Evolutionary conservation across 2,113 vertebrate species (phyloP).

Genomic region (Microcebus jonahi): DNA sequence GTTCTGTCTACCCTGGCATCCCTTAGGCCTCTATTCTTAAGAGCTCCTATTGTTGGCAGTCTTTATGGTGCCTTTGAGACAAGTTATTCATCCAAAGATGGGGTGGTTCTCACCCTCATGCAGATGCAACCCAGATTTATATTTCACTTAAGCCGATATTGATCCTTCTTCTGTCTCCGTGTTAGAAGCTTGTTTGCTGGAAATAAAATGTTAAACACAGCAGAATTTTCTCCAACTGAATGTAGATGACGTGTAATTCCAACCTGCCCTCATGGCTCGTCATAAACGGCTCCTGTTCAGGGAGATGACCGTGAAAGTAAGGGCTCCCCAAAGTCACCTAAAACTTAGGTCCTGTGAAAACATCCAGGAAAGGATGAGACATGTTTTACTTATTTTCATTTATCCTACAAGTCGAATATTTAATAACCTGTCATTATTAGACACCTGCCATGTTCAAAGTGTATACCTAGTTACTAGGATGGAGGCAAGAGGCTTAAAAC

Average conservation of each 20-base stretch:
- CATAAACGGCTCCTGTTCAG: not conserved
- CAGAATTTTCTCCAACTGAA: constrained; percentile 74
- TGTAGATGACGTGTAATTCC: constrained; percentile 69
- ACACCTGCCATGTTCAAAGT: not conserved
- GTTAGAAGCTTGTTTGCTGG: constrained; percentile 74
- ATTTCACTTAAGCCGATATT: constrained; percentile 79
- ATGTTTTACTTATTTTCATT: not conserved
- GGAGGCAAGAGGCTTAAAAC: not conserved
- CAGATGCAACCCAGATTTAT: constrained; percentile 79
- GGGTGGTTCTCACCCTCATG: constrained; percentile 75
- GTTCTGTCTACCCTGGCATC: constrained; percentile 39
- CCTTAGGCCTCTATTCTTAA: constrained; percentile 62
- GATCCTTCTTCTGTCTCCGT: constrained; percentile 78
- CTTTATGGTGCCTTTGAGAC: constrained; percentile 74
- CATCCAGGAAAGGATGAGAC: not conserved
- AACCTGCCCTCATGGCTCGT: constrained; percentile 47
- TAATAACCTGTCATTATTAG: not conserved
- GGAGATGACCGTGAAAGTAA: constrained; percentile 1
- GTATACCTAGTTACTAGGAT: not conserved
- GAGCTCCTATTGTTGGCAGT: constrained; percentile 61
- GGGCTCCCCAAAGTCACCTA: not conserved
- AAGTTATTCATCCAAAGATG: constrained; percentile 73
- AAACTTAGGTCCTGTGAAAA: not conserved
- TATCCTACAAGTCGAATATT: not conserved
- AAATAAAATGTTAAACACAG: constrained; percentile 78